Evolutionary conservation across 2,888 invertebrate species (phyloP).

Genomic region (Schrankia costaestrigalis): DNA sequence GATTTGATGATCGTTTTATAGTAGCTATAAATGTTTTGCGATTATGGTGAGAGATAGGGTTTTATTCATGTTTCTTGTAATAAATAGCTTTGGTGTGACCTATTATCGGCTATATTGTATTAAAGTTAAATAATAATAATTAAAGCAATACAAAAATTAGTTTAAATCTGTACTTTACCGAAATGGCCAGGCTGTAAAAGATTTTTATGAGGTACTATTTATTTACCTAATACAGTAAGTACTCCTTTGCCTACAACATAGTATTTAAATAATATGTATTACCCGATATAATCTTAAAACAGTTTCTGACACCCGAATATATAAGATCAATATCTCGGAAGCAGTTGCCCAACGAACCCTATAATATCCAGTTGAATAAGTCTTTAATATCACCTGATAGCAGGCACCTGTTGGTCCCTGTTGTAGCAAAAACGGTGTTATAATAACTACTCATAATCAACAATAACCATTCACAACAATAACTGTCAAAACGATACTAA

Average conservation of each 20-base stretch:
- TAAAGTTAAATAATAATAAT: no score
- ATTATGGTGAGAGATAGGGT: no score
- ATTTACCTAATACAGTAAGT: no score
- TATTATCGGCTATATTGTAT: no score
- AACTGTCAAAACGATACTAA: constrained; percentile 78
- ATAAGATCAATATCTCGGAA: constrained; percentile 6
- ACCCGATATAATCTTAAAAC: constrained; percentile 11
- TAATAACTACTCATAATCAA: constrained; percentile 63
- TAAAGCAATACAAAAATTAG: no score
- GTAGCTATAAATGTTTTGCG: no score
- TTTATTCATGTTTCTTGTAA: no score
- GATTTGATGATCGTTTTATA: constrained; percentile 18
- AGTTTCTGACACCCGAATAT: constrained; percentile 6
- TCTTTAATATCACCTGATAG: constrained; percentile 22
- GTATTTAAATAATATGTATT: constrained; percentile 6
- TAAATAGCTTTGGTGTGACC: no score
- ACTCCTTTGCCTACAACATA: background rate
- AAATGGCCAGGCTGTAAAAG: no score
- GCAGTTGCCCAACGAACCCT: constrained; percentile 24
- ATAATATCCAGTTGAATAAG: constrained; percentile 32
- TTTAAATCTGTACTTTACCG: no score
- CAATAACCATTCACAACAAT: constrained; percentile 74
- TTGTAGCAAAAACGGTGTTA: constrained; percentile 56
- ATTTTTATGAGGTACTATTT: no score
- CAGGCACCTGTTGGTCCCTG: constrained; percentile 58